Conservation (phyloP, 1,140 invertebrate genomes). For the Capitella teleta region DNA sequence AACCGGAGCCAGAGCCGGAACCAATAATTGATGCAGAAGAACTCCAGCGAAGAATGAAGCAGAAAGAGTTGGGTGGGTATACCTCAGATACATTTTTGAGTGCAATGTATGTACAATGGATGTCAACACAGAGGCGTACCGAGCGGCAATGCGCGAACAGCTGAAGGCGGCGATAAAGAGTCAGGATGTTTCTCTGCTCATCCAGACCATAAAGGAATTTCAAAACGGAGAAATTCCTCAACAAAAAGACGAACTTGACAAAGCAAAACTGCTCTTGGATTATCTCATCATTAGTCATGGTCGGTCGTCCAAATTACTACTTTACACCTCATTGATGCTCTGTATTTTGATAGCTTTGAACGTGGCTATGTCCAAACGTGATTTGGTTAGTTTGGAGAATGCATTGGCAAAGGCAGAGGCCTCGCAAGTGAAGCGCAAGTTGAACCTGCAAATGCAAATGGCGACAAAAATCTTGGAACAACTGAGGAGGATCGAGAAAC, state of each 20-base stretch:
- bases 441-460: constrained; percentile 27
- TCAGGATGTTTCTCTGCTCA: background rate
- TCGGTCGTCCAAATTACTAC: background rate
- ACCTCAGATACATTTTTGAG: too few relatives aligned
- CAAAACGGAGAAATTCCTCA: background rate
- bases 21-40: too few relatives aligned
- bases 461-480: constrained; percentile 25
- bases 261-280: background rate
- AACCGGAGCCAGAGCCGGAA: too few relatives aligned
- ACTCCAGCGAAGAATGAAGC: too few relatives aligned
- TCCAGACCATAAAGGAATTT: background rate
- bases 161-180: background rate
- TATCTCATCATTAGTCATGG: background rate
- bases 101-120: too few relatives aligned
- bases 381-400: constrained; percentile 19
- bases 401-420: constrained; percentile 22
- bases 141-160: too few relatives aligned
- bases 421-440: constrained; percentile 23
- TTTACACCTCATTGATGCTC: background rate
- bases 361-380: constrained; percentile 20
- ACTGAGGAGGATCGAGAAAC: constrained; percentile 27
- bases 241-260: background rate
- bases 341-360: background rate
- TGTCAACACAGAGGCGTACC: too few relatives aligned
- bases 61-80: too few relatives aligned